phyloP scores from a whole-genome alignment of 2,797 vertebrate genomes.

The Gallinago solitaria region DNA sequence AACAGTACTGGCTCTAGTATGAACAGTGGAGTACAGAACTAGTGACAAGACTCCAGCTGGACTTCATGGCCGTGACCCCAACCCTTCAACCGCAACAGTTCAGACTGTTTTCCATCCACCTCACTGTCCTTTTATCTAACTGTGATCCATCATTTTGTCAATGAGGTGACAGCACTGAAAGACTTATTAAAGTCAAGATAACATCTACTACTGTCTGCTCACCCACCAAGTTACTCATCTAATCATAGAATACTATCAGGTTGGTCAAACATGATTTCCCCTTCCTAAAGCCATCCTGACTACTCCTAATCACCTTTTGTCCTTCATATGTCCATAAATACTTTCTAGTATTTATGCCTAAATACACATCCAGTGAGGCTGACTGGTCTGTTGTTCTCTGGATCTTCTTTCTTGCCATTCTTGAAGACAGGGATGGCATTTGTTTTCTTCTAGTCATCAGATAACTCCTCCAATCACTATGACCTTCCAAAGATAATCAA shows the following conservation, averaged over 20 bases:
- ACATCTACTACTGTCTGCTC: neutral
- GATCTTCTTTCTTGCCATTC: neutral
- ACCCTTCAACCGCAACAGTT: neutral
- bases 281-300: neutral
- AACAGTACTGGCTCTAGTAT: neutral
- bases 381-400: neutral
- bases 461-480: neutral
- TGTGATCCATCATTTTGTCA: neutral
- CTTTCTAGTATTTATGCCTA: neutral
- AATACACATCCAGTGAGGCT: neutral
- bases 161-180: neutral
- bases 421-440: neutral
- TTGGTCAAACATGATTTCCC: neutral
- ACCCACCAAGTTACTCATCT: neutral
- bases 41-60: neutral
- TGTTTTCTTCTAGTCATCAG: neutral
- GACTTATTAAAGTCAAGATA: neutral
- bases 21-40: neutral
- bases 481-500: neutral
- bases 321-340: neutral
- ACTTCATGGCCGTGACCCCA: neutral
- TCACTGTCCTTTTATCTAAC: neutral
- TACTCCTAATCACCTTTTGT: neutral
- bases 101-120: neutral
- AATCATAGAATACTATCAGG: rapidly evolving